Conservation (phyloP, 2,888 invertebrate genomes). For the Eupelmus urozonus region DNA sequence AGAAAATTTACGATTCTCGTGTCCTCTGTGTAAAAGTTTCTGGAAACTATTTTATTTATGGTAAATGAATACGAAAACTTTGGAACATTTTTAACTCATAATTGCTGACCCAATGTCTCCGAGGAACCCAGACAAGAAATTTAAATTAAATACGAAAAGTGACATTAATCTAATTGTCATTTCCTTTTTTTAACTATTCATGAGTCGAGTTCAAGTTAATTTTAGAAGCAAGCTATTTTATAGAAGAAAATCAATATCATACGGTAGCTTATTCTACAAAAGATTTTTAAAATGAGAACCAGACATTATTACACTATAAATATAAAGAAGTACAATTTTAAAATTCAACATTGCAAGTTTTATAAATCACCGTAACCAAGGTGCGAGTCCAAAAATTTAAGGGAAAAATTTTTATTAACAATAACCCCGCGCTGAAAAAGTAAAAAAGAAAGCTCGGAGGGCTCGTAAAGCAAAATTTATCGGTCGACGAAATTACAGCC, state of each 20-base stretch:
- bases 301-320: not conserved
- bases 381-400: not conserved
- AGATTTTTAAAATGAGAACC: no score
- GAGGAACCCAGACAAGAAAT: constrained; percentile 2
- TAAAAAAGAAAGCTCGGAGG: not conserved
- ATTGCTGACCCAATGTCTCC: not conserved
- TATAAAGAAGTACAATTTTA: not conserved
- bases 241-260: not conserved
- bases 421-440: not conserved
- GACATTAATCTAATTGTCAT: not conserved
- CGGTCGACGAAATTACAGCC: constrained; percentile 9
- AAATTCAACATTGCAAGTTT: not conserved
- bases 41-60: constrained; percentile 1
- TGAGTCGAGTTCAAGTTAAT: not conserved
- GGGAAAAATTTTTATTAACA: not conserved
- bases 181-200: no score
- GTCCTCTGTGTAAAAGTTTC: not conserved
- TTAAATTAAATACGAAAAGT: constrained; percentile 13
- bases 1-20: not conserved
- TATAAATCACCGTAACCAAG: not conserved
- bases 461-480: constrained; percentile 45
- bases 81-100: not conserved
- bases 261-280: not conserved
- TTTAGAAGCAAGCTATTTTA: not conserved
- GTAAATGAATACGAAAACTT: constrained; percentile 6